Percentiles rank a stretch among this genome's conserved stretches.
Conservation (phyloP, 2,113 vertebrate species). For the Callionymus lyra region DNA sequence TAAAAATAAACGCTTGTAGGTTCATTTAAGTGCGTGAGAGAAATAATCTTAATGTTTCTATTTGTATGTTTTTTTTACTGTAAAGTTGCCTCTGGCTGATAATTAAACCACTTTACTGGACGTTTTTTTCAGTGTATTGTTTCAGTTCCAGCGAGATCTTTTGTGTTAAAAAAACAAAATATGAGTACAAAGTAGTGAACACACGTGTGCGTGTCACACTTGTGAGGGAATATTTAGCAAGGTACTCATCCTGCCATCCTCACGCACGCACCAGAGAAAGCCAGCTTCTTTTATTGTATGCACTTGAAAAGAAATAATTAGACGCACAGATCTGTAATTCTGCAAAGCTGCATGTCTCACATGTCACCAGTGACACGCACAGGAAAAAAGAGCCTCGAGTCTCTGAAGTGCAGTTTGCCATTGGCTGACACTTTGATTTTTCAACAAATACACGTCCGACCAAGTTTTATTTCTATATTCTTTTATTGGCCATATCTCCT, state of each 20-base stretch:
- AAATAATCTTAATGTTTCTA: neutral
- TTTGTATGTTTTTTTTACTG: no score
- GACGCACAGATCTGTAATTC: constrained; percentile 62
- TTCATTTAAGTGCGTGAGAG: constrained; percentile 8
- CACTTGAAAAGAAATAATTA: constrained; percentile 72
- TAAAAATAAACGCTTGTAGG: constrained; percentile 5
- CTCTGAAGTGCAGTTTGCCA: constrained; percentile 61
- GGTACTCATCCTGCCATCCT: constrained; percentile 52
- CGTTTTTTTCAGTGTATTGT: constrained; percentile 44
- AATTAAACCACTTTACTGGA: no score
- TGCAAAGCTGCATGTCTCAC: constrained; percentile 44
- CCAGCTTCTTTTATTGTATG: constrained; percentile 57
- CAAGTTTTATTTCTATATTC: constrained; percentile 24
- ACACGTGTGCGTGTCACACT: constrained; percentile 63
- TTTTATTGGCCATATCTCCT: neutral
- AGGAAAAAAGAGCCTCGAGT: constrained; percentile 27
- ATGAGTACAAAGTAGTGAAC: constrained; percentile 54
- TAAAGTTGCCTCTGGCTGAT: no score
- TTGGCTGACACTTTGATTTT: constrained; percentile 53
- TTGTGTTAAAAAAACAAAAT: constrained; percentile 21
- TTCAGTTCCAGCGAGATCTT: no score
- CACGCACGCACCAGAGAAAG: constrained; percentile 33
- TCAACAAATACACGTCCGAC: constrained; percentile 44
- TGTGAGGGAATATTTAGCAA: constrained; percentile 55
- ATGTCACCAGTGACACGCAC: constrained; percentile 58